These are phyloP conservation scores for Catharus fuscescens DNA, from an alignment of 2,113 vertebrate species.

Conservation along the genomic window DNA sequence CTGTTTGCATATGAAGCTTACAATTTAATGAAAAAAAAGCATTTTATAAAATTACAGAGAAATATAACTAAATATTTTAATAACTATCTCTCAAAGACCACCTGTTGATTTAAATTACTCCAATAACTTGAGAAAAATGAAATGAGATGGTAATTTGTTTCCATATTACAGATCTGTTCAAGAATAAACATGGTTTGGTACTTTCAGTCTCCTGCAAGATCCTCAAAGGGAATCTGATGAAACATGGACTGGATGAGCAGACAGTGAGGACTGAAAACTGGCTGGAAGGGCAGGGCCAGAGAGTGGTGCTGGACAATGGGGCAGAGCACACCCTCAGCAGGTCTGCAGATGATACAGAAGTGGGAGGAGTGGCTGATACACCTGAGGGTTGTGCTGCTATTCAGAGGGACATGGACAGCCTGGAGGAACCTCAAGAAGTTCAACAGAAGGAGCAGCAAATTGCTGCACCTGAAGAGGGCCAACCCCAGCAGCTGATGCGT, in stretches of 20 bases:
- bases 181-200: not conserved
- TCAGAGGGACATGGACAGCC: not conserved
- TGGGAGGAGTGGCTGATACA: not conserved
- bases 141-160: not conserved
- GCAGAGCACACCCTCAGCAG: not conserved
- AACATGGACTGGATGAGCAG: not conserved
- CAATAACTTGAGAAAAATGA: not conserved
- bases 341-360: not conserved
- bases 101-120: not conserved
- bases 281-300: not conserved
- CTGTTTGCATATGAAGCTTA: not conserved
- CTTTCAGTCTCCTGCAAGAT: not conserved
- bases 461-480: not conserved
- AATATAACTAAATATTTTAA: not conserved
- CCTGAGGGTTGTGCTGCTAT: not conserved
- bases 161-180: not conserved
- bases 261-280: not conserved
- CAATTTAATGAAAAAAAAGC: not conserved
- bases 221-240: not conserved
- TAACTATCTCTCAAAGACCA: not conserved
- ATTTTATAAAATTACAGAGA: not conserved
- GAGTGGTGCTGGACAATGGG: not conserved
- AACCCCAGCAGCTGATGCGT: not conserved
- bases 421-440: not conserved
- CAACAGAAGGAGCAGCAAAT: not conserved